Conservation (phyloP, 2,113 vertebrate genomes). For the Phyllostomus hastatus region DNA sequence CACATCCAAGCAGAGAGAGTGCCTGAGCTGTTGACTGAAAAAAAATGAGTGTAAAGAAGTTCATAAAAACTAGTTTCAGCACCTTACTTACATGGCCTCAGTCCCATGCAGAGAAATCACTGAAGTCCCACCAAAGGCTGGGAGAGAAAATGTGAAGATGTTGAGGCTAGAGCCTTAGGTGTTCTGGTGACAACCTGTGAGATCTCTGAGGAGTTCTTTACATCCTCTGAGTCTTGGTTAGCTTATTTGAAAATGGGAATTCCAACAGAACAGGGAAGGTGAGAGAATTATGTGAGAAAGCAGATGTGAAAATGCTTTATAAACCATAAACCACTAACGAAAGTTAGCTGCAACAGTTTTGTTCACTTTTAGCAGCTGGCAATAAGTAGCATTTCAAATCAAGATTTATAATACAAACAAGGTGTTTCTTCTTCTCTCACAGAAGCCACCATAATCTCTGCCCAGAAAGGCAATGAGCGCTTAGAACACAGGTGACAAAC, state of each 20-base stretch:
- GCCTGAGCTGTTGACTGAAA: neutral
- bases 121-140: neutral
- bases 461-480: neutral
- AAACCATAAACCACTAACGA: neutral
- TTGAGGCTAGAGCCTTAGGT: neutral
- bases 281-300: neutral
- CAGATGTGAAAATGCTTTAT: neutral
- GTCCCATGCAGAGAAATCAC: neutral
- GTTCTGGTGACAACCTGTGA: neutral
- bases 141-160: neutral
- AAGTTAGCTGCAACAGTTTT: neutral
- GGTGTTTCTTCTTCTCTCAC: neutral
- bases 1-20: conserved; percentile 12
- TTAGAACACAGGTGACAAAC: neutral
- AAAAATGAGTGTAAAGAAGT: neutral
- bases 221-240: neutral
- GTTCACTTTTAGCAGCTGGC: neutral
- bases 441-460: neutral
- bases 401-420: neutral
- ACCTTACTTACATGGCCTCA: neutral
- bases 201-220: neutral
- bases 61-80: neutral
- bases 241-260: neutral
- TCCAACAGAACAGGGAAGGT: neutral
- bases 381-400: neutral